These are phyloP conservation scores for Agrenia bidenticulata DNA, from an alignment of 2,888 invertebrate genomes.

Conservation along the genomic window DNA sequence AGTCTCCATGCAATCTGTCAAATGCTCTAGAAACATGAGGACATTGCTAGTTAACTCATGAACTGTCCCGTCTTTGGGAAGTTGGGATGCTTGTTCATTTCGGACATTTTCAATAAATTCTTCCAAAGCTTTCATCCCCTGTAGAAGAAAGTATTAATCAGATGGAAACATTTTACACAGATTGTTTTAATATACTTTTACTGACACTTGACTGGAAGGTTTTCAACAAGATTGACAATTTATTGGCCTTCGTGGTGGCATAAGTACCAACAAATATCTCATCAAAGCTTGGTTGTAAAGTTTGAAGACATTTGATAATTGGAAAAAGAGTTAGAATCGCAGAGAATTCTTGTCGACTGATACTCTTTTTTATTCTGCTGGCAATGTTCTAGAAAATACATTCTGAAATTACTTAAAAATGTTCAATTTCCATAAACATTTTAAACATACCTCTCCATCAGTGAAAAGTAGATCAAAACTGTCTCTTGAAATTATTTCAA, in stretches of 20 bases:
- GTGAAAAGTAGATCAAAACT: conserved; percentile 80
- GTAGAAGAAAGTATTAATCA: conserved; percentile 55
- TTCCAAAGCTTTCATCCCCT: conserved; percentile 84
- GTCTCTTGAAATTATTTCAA: conserved; percentile 78
- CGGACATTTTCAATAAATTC: conserved; percentile 89
- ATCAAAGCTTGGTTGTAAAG: conserved; percentile 78
- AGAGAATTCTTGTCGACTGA: conserved; percentile 74
- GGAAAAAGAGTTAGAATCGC: conserved; percentile 79
- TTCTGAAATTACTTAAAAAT: neutral
- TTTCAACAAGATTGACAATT: conserved; percentile 46
- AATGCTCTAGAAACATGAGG: conserved; percentile 84
- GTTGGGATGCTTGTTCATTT: conserved; percentile 71
- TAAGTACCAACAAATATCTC: conserved; percentile 73
- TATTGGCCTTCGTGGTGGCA: conserved; percentile 63
- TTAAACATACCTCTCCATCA: conserved; percentile 72
- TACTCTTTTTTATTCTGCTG: conserved; percentile 71
- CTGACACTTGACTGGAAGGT: conserved; percentile 44
- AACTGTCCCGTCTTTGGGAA: conserved; percentile 96
- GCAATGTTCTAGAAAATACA: conserved; percentile 65
- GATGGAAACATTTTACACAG: conserved; percentile 22
- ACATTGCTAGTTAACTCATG: conserved; percentile 95
- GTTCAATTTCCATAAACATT: neutral
- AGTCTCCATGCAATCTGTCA: conserved; percentile 75
- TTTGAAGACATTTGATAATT: conserved; percentile 73
- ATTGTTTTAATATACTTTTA: neutral